Evolutionary conservation across 30 jellyfish, hydroid and myxozoan species (phyloP).

Genomic region (Aurelia aurita complex sp. Pacific): DNA sequence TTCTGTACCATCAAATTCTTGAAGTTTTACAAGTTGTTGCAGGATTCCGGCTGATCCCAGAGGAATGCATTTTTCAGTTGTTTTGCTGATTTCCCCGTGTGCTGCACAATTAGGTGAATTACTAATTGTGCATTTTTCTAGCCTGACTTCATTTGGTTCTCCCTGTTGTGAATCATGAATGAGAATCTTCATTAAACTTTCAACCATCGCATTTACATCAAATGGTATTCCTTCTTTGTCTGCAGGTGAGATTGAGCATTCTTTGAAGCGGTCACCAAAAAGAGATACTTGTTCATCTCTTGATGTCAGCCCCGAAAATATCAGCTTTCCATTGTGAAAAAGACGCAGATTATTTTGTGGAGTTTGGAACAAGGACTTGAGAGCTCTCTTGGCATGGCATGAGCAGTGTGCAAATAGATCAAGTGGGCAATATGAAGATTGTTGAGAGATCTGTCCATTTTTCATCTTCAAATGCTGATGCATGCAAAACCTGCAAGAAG

Average conservation of each 20-base stretch:
- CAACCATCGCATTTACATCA: conserved; percentile 1
- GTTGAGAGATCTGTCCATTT: conserved; percentile 19
- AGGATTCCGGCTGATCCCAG: conserved; percentile 68
- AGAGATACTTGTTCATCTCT: not conserved
- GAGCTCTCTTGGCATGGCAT: conserved; percentile 56
- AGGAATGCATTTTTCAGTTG: conserved; percentile 11
- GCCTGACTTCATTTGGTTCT: not conserved
- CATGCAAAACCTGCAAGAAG: conserved; percentile 78
- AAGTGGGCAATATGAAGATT: conserved; percentile 79
- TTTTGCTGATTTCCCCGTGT: not conserved
- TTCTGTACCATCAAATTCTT: conserved; percentile 39
- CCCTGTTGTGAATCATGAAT: conserved; percentile 44
- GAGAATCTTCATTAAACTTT: conserved; percentile 1
- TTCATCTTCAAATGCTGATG: conserved; percentile 66
- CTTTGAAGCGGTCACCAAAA: too few species aligned
- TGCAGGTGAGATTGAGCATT: not conserved
- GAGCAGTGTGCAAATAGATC: conserved; percentile 73
- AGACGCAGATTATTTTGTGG: conserved; percentile 90
- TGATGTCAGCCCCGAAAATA: conserved; percentile 26
- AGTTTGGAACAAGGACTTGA: conserved; percentile 45
- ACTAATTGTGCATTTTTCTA: not conserved
- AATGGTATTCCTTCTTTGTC: not conserved
- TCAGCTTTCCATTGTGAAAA: conserved; percentile 51
- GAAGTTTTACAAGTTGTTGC: conserved; percentile 31
- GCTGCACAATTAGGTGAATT: conserved; percentile 3